Conservation (phyloP, 2,797 vertebrate genomes). For the Tragelaphus eurycerus region DNA sequence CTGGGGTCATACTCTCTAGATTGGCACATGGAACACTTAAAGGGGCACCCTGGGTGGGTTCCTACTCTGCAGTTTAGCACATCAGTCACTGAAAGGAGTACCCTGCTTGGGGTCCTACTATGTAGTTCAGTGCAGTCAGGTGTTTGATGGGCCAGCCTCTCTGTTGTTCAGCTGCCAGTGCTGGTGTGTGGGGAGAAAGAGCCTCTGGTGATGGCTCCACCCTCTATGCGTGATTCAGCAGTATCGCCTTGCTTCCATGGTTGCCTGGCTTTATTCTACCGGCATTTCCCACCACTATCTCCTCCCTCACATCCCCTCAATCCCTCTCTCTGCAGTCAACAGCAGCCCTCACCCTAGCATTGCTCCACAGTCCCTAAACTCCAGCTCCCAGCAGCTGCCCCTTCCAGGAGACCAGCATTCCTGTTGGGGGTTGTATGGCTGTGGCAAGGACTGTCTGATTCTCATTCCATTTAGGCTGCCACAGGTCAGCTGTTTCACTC, state of each 20-base stretch:
- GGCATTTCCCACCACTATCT: not conserved
- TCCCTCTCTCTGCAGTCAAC: not conserved
- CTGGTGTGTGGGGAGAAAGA: not conserved
- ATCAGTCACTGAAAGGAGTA: not conserved
- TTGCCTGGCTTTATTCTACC: not conserved
- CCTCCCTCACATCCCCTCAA: not conserved
- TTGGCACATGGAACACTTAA: not conserved
- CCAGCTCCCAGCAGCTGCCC: not conserved
- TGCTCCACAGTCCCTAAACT: not conserved
- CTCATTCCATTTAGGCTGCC: not conserved
- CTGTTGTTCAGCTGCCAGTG: not conserved
- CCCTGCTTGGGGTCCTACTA: not conserved
- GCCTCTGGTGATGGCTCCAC: not conserved
- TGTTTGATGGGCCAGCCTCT: not conserved
- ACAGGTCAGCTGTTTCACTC: not conserved
- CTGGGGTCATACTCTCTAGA: not conserved
- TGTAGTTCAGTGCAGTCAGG: not conserved
- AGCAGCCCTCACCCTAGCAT: not conserved
- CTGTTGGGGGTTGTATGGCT: not conserved
- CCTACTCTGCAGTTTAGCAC: not conserved
- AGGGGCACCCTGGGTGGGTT: not conserved
- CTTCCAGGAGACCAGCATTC: not conserved
- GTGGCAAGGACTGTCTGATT: not conserved
- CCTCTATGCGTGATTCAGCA: rapidly evolving
- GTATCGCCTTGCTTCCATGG: not conserved